Conservation (phyloP, 2,113 vertebrate genomes). For the Ptilorrhoa leucosticta region DNA sequence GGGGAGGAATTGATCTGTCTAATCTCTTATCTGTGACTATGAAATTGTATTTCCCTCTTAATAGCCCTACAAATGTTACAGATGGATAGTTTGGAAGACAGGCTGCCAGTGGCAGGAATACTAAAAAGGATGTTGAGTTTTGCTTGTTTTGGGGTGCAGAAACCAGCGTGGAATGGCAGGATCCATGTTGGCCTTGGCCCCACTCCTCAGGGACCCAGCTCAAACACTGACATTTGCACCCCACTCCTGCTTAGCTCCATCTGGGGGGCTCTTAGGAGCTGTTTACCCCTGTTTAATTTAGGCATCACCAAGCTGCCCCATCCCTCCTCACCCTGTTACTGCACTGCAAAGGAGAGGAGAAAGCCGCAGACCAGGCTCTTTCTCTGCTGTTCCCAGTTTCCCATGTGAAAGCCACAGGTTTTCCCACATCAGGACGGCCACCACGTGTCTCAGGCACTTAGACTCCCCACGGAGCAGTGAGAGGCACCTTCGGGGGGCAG, state of each 20-base stretch:
- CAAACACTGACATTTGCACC: accelerated
- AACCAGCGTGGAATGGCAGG: neutral
- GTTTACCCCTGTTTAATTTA: neutral
- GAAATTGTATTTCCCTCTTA: slow-evolving; percentile 74
- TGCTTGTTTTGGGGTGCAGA: neutral
- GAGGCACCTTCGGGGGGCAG: neutral
- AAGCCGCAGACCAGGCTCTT: neutral
- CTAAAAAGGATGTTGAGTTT: neutral
- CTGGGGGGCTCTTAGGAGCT: neutral
- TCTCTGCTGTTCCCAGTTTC: neutral
- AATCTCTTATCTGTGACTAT: slow-evolving; percentile 70
- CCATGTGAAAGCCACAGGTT: neutral
- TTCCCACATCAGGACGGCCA: accelerated
- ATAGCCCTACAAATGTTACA: slow-evolving; percentile 61
- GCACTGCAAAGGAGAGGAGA: neutral
- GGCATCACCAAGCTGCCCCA: neutral
- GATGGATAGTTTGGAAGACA: slow-evolving; percentile 34
- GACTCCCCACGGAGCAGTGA: accelerated
- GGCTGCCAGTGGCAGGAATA: neutral
- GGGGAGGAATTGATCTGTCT: slow-evolving; percentile 59
- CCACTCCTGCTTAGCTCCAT: accelerated
- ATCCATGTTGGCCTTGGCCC: neutral
- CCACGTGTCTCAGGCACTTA: neutral
- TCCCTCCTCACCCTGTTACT: neutral
- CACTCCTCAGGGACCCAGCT: neutral